These are phyloP conservation scores for Drosophila subsilvestris DNA, from an alignment of 2,888 invertebrate genomes.

Conservation along the genomic window DNA sequence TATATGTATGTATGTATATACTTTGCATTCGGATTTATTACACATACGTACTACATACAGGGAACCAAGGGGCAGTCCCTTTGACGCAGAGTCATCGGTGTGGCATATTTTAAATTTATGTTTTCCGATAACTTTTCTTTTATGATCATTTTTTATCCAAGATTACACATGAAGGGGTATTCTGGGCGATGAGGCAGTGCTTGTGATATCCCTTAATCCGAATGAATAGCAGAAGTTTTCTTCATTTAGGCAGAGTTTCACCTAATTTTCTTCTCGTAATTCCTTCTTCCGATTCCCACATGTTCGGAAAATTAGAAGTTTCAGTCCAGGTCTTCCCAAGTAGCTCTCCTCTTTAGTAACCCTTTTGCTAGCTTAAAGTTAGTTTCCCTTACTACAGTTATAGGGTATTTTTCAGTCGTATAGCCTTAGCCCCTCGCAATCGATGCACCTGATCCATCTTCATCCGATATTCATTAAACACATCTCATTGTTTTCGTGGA, in stretches of 20 bases:
- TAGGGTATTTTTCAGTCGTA: neutral
- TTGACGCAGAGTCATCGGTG: slow-evolving; percentile 17
- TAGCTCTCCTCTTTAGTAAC: neutral
- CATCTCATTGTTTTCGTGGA: slow-evolving; percentile 27
- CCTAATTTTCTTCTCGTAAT: no score
- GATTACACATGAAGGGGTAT: slow-evolving; percentile 28
- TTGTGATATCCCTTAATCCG: slow-evolving; percentile 12
- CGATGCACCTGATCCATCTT: slow-evolving; percentile 27
- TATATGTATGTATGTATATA: slow-evolving; percentile 6
- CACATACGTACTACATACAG: slow-evolving; percentile 10
- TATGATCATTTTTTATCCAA: slow-evolving; percentile 35
- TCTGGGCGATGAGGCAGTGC: neutral
- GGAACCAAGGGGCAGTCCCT: slow-evolving; percentile 15
- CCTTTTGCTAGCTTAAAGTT: neutral
- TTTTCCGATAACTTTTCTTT: slow-evolving; percentile 34
- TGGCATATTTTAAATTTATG: slow-evolving; percentile 47
- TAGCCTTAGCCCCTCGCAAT: neutral
- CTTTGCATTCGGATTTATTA: slow-evolving; percentile 66
- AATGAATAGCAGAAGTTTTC: slow-evolving; percentile 1
- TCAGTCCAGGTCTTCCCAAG: neutral
- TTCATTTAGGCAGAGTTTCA: neutral
- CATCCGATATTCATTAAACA: slow-evolving; percentile 12
- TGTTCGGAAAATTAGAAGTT: neutral
- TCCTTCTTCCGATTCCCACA: no score
- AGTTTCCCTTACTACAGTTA: neutral